Evolutionary conservation across 2,888 invertebrate genomes (phyloP), one percentile per base, ranked within the genome.

Genomic region (Prosopocoilus inquinatus): DNA sequence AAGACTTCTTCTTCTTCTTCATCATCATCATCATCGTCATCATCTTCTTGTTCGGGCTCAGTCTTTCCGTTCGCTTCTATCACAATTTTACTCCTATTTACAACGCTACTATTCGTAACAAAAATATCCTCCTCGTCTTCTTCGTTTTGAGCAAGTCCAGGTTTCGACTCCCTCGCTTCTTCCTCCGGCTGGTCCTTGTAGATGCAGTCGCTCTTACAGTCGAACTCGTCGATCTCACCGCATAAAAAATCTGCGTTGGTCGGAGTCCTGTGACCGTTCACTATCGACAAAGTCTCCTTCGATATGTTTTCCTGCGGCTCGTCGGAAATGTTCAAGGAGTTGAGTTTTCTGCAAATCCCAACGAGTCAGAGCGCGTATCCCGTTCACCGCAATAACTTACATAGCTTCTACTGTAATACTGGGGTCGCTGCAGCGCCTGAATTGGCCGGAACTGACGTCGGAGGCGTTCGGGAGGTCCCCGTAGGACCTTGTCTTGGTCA

Each of bases 401-500:
- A 86, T 86, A 64, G 82, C 77, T 64, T 91, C 91, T 13, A 87
- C 82, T 34, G 85, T 84, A 70, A 94, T 82, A 76, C 84, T 93
- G 36, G 94, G 93, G 78, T 94, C 94, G 75, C 94, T 94, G 64
- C 88, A 88, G 60, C 94, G 82, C 55, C 94, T 80, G 62, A 87
- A 87, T 5, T 66, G 64, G 67, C 70, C 67, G n/a, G 71, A 72
- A 51, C 79, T 75, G 47, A 77, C 77, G 71, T 85, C 85, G 20
- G 84, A 84, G 53, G 86, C 87, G 57, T 82, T 85, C 62, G 88
- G 80, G 53, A 94, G 79, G 76, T 94, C 91, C 61, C 92, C 93
- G 74, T 90, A 93, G 0, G 94, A 94, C 66, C 92, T 82, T 15
- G 93, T 92, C 74, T 93, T 93, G 0, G 86, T 87, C 86, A 90